These are phyloP conservation scores for Coelogynopora nodosa DNA, from an alignment of 2,888 invertebrate species.

Conservation along the genomic window DNA sequence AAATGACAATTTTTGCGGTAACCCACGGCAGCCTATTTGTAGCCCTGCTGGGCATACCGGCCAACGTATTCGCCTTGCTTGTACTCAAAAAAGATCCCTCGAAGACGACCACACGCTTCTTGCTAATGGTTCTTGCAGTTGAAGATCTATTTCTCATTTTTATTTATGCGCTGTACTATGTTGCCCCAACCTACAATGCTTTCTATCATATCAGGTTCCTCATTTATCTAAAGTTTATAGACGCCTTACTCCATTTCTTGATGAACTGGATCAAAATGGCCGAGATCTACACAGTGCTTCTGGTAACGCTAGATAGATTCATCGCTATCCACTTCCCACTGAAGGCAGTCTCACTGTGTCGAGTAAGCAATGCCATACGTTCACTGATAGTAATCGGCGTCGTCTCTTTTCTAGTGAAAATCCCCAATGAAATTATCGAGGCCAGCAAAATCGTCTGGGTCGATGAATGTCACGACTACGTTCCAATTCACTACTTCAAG, in stretches of 20 bases:
- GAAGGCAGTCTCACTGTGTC: background rate
- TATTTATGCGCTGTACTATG: background rate
- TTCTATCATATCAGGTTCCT: background rate
- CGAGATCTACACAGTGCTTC: constrained; percentile 29
- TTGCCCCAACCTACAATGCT: background rate
- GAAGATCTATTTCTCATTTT: constrained; percentile 23
- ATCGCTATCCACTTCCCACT: constrained; percentile 24
- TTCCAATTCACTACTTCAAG: background rate
- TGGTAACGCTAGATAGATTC: constrained; percentile 5
- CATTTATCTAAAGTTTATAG: background rate
- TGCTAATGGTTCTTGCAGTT: constrained; percentile 27
- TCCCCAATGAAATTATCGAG: background rate
- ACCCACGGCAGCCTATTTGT: background rate
- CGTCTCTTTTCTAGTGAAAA: background rate
- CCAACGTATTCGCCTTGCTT: constrained; percentile 7
- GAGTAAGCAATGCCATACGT: background rate
- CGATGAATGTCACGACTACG: background rate
- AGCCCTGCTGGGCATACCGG: background rate
- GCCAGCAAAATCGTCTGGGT: background rate
- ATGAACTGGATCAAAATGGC: constrained; percentile 24
- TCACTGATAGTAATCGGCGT: background rate
- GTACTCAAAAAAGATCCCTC: background rate
- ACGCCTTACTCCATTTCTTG: background rate
- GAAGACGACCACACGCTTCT: constrained; percentile 15
- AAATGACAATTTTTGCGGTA: background rate